Conservation (phyloP, 2,888 invertebrate species). For the Elgonia sp. region DNA sequence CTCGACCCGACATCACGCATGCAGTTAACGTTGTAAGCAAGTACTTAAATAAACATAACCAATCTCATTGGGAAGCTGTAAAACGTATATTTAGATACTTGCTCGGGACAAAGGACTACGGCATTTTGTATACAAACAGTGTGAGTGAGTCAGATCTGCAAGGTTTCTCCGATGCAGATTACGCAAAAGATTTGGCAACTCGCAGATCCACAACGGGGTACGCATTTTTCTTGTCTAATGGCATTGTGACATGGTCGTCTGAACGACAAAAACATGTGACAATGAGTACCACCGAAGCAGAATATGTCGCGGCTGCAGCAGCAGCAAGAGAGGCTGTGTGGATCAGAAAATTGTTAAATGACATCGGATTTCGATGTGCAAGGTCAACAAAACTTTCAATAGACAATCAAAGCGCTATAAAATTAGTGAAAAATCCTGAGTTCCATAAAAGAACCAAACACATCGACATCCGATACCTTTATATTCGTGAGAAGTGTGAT, state of each 20-base stretch:
- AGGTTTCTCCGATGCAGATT: slow-evolving; percentile 71
- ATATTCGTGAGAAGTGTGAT: slow-evolving; percentile 6
- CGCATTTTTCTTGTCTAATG: slow-evolving; percentile 52
- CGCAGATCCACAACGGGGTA: slow-evolving; percentile 71
- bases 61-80: slow-evolving; percentile 43
- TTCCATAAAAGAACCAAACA: slow-evolving; percentile 33
- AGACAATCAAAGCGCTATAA: slow-evolving; percentile 20
- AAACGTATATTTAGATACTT: slow-evolving; percentile 68
- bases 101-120: slow-evolving; percentile 48
- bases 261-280: slow-evolving; percentile 40
- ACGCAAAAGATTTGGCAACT: slow-evolving; percentile 63
- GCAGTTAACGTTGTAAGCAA: too few relatives aligned
- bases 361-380: slow-evolving; percentile 27
- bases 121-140: slow-evolving; percentile 56
- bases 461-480: slow-evolving; percentile 27
- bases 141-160: not conserved
- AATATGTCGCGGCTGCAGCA: slow-evolving; percentile 29
- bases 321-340: slow-evolving; percentile 35
- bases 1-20: too few relatives aligned
- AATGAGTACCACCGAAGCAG: slow-evolving; percentile 43
- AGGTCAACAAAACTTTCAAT: slow-evolving; percentile 1
- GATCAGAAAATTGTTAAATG: slow-evolving; percentile 37
- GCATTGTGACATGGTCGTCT: slow-evolving; percentile 47
- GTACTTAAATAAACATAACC: not conserved
- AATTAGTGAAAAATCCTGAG: slow-evolving; percentile 12